Percentiles rank a stretch among this genome's conserved stretches.
These are phyloP conservation scores for Calephelis nemesis DNA, from an alignment of 1,140 invertebrate genomes.

Conservation along the genomic window DNA sequence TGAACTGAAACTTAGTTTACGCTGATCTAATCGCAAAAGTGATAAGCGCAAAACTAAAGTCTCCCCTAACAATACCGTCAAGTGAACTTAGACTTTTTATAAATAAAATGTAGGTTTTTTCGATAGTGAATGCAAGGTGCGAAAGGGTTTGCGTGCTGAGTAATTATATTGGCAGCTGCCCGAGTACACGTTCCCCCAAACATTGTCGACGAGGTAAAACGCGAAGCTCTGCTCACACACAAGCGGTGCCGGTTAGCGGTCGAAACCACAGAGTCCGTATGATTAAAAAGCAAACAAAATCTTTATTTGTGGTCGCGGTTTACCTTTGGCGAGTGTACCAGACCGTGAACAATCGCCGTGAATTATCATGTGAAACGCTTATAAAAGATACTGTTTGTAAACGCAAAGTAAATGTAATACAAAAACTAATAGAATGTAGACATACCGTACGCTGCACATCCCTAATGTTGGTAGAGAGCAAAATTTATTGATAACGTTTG, in stretches of 20 bases:
- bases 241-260: slow-evolving; percentile 55
- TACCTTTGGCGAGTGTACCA: slow-evolving; percentile 65
- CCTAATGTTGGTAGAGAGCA: too few species aligned
- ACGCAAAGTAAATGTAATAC: slow-evolving; percentile 37
- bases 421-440: background rate
- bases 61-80: background rate
- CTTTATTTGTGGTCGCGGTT: slow-evolving; percentile 67
- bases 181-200: slow-evolving; percentile 57
- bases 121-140: slow-evolving; percentile 60
- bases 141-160: slow-evolving; percentile 68
- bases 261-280: slow-evolving; percentile 53
- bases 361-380: slow-evolving; percentile 70
- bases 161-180: slow-evolving; percentile 69
- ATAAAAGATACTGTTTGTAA: slow-evolving; percentile 68
- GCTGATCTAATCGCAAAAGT: background rate
- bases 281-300: slow-evolving; percentile 69
- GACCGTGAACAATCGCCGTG: slow-evolving; percentile 70
- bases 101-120: slow-evolving; percentile 26
- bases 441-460: background rate
- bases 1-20: background rate
- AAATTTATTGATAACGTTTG: too few species aligned
- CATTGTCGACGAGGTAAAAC: slow-evolving; percentile 55
- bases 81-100: slow-evolving; percentile 9
- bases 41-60: background rate
- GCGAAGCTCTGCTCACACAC: slow-evolving; percentile 45